A percentile compares a stretch with the other conserved stretches of the same genome.
phyloP scores from a whole-genome alignment of 2,113 vertebrate species.

The Cygnus atratus region DNA sequence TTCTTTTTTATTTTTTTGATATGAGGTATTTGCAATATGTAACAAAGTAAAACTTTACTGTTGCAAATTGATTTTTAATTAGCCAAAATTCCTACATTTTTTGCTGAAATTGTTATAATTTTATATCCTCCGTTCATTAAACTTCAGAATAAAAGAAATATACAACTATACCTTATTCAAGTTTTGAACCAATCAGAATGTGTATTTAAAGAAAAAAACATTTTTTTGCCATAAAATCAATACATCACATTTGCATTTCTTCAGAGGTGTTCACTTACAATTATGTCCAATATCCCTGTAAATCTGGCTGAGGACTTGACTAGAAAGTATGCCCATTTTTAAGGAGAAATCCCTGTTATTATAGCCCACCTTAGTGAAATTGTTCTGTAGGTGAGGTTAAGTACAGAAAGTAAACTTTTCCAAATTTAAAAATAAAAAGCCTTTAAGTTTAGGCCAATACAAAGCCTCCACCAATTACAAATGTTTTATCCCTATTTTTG shows the following conservation, averaged over 20 bases:
- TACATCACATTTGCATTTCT: background rate
- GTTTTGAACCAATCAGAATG: slow-evolving; percentile 23
- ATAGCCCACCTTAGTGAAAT: background rate
- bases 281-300: background rate
- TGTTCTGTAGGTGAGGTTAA: slow-evolving; percentile 45
- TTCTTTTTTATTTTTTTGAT: background rate
- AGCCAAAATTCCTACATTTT: background rate
- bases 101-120: background rate
- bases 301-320: background rate
- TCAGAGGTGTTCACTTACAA: background rate
- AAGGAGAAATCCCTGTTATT: background rate
- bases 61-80: background rate
- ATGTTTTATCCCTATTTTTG: background rate
- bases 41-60: background rate
- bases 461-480: background rate
- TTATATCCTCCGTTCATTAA: background rate
- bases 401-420: background rate
- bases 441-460: background rate
- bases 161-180: background rate
- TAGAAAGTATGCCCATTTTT: slow-evolving; percentile 23
- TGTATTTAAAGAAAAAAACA: slow-evolving; percentile 14
- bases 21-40: background rate
- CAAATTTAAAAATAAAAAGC: background rate
- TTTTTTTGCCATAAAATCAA: slow-evolving; percentile 5
- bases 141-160: background rate